phyloP scores from a whole-genome alignment of 2,797 vertebrate genomes.

The Ctenochaetus hawaiiensis region DNA sequence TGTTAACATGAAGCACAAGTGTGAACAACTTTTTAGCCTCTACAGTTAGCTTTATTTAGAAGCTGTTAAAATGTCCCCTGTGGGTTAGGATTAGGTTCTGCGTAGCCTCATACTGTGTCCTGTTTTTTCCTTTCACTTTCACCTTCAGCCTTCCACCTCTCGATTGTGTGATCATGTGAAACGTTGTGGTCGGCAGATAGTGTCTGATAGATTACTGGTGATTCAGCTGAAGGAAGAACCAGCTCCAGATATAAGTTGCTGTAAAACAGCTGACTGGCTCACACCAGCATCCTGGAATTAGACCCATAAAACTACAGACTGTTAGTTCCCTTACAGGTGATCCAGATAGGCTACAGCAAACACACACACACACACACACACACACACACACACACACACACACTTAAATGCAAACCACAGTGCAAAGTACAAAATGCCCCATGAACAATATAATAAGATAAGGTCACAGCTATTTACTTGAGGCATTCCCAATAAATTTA shows the following conservation, averaged over 20 bases:
- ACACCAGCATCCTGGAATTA: conserved; percentile 45
- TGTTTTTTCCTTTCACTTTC: conserved; percentile 13
- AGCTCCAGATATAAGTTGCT: conserved; percentile 44
- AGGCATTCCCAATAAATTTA: conserved; percentile 24
- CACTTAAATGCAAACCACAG: too few relatives aligned
- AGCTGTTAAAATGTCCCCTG: background rate
- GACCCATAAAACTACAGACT: conserved; percentile 55
- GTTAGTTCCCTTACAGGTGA: conserved; percentile 34
- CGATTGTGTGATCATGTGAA: conserved; percentile 39
- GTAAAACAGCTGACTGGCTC: conserved; percentile 56
- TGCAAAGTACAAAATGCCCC: too few relatives aligned
- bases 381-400: conserved; percentile 6
- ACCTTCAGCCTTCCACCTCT: conserved; percentile 19
- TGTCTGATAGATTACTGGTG: conserved; percentile 55
- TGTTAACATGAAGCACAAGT: background rate
- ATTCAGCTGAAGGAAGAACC: conserved; percentile 51
- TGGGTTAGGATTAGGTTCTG: too few relatives aligned
- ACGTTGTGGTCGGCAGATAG: conserved; percentile 20
- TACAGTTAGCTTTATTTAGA: background rate
- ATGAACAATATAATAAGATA: background rate
- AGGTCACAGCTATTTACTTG: conserved; percentile 28
- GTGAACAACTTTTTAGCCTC: background rate
- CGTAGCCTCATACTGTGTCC: conserved; percentile 3
- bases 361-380: conserved; percentile 6
- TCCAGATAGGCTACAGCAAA: conserved; percentile 14